phyloP scores from a whole-genome alignment of 2,113 vertebrate species.

The Alligator sinensis region DNA sequence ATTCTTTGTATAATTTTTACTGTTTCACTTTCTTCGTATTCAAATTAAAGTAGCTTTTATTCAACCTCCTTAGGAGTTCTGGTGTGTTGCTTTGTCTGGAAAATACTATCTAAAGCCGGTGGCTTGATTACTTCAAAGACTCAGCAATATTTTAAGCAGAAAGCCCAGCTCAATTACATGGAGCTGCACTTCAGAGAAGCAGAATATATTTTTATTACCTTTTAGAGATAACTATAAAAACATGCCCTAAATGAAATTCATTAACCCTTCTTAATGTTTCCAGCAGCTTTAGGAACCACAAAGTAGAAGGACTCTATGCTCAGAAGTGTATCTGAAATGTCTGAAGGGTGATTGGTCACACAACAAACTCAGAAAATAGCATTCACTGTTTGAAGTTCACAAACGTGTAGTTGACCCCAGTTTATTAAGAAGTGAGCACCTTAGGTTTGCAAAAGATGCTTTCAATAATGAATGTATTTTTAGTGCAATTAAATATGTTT shows the following conservation, averaged over 20 bases:
- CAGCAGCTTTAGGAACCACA: neutral
- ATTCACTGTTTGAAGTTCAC: neutral
- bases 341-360: neutral
- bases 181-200: neutral
- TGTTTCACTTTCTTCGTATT: neutral
- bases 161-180: neutral
- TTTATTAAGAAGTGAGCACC: neutral
- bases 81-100: neutral
- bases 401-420: neutral
- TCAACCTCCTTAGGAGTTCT: neutral
- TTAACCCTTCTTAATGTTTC: neutral
- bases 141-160: neutral
- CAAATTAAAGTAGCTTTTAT: neutral
- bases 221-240: neutral
- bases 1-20: neutral
- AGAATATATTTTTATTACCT: neutral
- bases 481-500: neutral
- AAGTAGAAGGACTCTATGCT: neutral
- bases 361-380: neutral
- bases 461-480: neutral
- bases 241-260: neutral
- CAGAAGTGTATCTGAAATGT: no score
- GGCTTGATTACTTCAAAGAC: neutral
- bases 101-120: neutral
- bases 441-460: neutral